Percentiles rank a stretch among this genome's conserved stretches.
Evolutionary conservation across 2,888 invertebrate genomes (phyloP).

Genomic region (Clitarchus hookeri): DNA sequence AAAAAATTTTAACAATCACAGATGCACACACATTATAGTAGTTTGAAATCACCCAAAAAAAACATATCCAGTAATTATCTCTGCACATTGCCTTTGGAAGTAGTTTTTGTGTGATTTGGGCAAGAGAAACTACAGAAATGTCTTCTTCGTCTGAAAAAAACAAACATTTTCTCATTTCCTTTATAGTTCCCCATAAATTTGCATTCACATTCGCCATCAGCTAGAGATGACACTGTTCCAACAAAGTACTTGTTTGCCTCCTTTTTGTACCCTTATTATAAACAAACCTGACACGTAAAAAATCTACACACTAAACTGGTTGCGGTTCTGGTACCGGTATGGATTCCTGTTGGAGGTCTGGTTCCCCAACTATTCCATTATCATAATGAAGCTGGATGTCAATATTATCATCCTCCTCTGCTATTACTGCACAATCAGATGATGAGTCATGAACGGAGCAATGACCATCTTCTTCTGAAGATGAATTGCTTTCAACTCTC

Average conservation of each 20-base stretch:
- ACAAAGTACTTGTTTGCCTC: not conserved
- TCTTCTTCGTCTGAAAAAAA: not conserved
- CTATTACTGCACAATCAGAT: not conserved
- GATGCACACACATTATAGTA: not conserved
- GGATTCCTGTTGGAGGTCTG: no score
- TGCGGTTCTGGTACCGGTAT: not conserved
- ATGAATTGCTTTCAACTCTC: not conserved
- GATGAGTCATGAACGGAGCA: not conserved
- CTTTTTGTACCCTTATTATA: not conserved
- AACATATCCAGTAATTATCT: not conserved
- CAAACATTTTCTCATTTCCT: not conserved
- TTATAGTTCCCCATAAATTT: not conserved
- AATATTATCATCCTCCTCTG: constrained; percentile 10
- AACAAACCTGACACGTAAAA: not conserved
- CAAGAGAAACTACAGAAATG: not conserved
- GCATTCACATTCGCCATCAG: not conserved
- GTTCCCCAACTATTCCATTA: not conserved
- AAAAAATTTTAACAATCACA: not conserved
- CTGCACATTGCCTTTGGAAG: not conserved
- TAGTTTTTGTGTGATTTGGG: not conserved
- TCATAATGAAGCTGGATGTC: not conserved
- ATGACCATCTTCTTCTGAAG: constrained; percentile 14
- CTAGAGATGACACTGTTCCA: not conserved
- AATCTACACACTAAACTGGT: not conserved
- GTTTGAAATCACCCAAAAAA: not conserved